Evolutionary conservation across 2,888 invertebrate species (phyloP).

Genomic region (Sepiola atlantica): DNA sequence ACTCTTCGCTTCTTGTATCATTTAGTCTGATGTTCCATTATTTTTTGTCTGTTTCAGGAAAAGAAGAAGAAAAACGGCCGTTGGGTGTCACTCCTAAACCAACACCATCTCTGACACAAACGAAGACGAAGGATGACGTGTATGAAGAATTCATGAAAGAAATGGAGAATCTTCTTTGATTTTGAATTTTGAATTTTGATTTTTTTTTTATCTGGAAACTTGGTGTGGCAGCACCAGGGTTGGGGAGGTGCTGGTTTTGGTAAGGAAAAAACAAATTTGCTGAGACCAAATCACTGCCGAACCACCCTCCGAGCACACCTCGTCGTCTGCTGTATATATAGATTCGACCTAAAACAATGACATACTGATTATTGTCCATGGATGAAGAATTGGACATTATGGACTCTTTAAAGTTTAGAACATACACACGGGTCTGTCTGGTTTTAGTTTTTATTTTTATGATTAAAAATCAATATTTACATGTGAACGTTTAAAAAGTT

Average conservation of each 20-base stretch:
- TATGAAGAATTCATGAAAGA: conserved; percentile 99
- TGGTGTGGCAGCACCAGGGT: neutral
- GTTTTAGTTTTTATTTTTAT: neutral
- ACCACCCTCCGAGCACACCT: neutral
- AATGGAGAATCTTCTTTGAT: conserved; percentile 92
- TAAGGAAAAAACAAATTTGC: neutral
- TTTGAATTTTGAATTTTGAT: neutral
- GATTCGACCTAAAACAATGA: neutral
- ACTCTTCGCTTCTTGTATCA: too few species aligned
- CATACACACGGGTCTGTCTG: neutral
- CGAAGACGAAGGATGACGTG: conserved; percentile 92
- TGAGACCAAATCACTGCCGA: neutral
- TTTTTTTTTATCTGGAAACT: too few species aligned
- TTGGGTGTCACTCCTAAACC: conserved; percentile 57
- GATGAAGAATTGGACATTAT: neutral
- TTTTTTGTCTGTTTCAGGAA: conserved; percentile 55
- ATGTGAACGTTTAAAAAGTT: too few species aligned
- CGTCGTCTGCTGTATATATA: neutral
- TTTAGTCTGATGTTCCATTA: neutral
- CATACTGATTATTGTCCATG: neutral
- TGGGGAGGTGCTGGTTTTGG: too few species aligned
- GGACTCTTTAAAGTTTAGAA: neutral
- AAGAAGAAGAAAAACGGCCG: conserved; percentile 63
- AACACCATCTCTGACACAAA: conserved; percentile 60
- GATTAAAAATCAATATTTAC: neutral